A percentile compares a stretch with the other conserved stretches of the same genome.
Evolutionary conservation across 2,888 invertebrate genomes (phyloP).

Genomic region (Argyresthia goedartella): DNA sequence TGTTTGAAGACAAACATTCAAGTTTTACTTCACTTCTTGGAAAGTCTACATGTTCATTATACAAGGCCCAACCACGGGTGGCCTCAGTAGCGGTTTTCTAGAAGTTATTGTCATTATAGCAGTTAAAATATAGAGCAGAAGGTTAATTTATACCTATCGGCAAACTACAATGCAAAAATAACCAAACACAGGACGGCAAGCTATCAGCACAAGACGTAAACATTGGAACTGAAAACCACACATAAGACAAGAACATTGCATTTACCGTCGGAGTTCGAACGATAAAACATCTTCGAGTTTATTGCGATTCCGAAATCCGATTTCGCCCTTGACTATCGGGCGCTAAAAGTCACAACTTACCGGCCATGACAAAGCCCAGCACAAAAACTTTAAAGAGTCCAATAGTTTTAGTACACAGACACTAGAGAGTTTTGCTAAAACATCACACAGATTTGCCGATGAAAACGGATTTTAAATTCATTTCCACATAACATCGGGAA

Average conservation of each 20-base stretch:
- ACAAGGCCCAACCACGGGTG: neutral
- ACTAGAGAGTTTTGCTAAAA: slow-evolving; percentile 64
- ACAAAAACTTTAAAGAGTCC: slow-evolving; percentile 67
- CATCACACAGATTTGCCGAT: slow-evolving; percentile 70
- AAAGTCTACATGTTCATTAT: neutral
- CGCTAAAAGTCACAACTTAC: slow-evolving; percentile 77
- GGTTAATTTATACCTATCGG: slow-evolving; percentile 46
- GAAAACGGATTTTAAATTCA: slow-evolving; percentile 69
- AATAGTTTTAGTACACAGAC: slow-evolving; percentile 66
- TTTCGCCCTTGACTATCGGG: slow-evolving; percentile 70
- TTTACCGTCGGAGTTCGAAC: slow-evolving; percentile 72
- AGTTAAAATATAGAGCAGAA: slow-evolving; percentile 43
- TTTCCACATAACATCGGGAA: slow-evolving; percentile 70
- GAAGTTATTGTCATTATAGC: slow-evolving; percentile 27
- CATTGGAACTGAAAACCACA: slow-evolving; percentile 63
- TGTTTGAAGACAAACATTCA: slow-evolving; percentile 38
- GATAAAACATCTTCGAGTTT: slow-evolving; percentile 71
- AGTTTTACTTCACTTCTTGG: neutral
- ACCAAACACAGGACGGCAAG: slow-evolving; percentile 58
- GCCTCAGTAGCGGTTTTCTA: neutral
- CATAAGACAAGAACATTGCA: slow-evolving; percentile 68
- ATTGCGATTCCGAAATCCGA: slow-evolving; percentile 69
- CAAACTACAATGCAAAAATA: slow-evolving; percentile 32
- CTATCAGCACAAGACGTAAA: slow-evolving; percentile 53
- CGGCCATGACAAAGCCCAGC: slow-evolving; percentile 83